Conservation (phyloP, 2,888 invertebrate species). For the Drosophila paramelanica region DNA sequence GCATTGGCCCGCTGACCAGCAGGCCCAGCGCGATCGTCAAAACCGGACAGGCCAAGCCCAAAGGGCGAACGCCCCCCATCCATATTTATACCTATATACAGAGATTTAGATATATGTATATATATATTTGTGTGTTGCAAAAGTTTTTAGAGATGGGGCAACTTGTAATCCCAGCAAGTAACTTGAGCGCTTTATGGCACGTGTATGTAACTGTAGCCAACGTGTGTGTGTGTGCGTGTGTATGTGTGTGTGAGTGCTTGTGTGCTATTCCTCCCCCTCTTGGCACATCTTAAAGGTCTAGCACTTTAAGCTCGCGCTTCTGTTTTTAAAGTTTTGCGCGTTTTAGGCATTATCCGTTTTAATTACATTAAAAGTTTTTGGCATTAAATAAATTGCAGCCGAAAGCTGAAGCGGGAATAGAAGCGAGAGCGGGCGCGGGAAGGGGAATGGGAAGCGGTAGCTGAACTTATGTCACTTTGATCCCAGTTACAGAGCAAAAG, state of each 20-base stretch:
- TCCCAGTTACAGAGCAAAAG: slow-evolving; percentile 62
- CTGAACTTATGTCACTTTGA: slow-evolving; percentile 77
- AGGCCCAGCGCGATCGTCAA: slow-evolving; percentile 42
- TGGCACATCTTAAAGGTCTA: slow-evolving; percentile 49
- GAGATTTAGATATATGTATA: background rate
- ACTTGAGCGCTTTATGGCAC: slow-evolving; percentile 76
- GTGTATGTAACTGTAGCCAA: slow-evolving; percentile 42
- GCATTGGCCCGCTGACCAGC: slow-evolving; percentile 41
- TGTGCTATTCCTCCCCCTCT: background rate
- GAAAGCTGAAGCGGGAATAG: slow-evolving; percentile 33
- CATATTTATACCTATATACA: background rate
- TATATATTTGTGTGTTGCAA: slow-evolving; percentile 1
- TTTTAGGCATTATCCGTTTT: slow-evolving; percentile 73
- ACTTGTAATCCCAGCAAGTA: slow-evolving; percentile 68
- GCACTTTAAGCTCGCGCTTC: slow-evolving; percentile 26
- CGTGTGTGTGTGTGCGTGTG: slow-evolving; percentile 28
- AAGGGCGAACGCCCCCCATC: too few relatives aligned
- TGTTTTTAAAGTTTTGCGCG: slow-evolving; percentile 59
- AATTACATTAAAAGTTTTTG: slow-evolving; percentile 75
- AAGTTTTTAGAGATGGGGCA: slow-evolving; percentile 24
- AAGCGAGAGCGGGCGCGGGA: slow-evolving; percentile 1
- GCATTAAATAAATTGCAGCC: slow-evolving; percentile 76
- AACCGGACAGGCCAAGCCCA: slow-evolving; percentile 22
- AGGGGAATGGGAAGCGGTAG: background rate
- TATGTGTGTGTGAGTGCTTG: slow-evolving; percentile 19